These are phyloP conservation scores for Alloplasta piceator DNA, from an alignment of 2,888 invertebrate species.

Conservation along the genomic window DNA sequence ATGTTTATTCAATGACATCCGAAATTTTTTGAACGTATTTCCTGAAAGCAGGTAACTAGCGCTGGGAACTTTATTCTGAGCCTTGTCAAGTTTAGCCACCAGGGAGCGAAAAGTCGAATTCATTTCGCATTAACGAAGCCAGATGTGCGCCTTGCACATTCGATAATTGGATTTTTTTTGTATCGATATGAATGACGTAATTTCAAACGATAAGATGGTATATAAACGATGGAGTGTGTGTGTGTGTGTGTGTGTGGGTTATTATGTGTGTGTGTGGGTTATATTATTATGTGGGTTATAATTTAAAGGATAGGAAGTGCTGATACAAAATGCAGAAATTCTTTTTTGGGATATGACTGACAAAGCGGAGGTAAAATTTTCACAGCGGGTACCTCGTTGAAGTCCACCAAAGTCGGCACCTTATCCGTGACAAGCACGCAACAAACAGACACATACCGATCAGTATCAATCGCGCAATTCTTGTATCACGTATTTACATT, in stretches of 20 bases:
- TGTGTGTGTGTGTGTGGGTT: neutral
- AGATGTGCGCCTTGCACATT: slow-evolving; percentile 17
- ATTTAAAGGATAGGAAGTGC: no score
- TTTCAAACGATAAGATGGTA: slow-evolving; percentile 50
- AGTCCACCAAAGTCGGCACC: slow-evolving; percentile 95
- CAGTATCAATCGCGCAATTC: slow-evolving; percentile 77
- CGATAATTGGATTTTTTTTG: slow-evolving; percentile 12
- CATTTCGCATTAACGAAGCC: neutral
- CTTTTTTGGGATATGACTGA: slow-evolving; percentile 77
- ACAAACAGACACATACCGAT: slow-evolving; percentile 82
- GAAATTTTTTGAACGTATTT: neutral
- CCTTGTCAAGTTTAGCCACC: no score
- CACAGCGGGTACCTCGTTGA: slow-evolving; percentile 94
- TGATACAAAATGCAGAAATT: neutral
- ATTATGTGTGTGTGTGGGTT: no score
- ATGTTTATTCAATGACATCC: no score
- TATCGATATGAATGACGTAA: slow-evolving; percentile 22
- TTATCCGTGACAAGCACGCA: slow-evolving; percentile 84
- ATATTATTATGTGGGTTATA: no score
- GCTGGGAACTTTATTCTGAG: neutral
- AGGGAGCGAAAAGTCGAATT: no score
- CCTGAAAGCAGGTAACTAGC: neutral
- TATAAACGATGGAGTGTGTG: slow-evolving; percentile 36
- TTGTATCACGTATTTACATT: slow-evolving; percentile 65
- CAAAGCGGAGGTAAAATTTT: slow-evolving; percentile 96